A percentile compares a stretch with the other conserved stretches of the same genome.
These are phyloP conservation scores for Sciurus carolinensis DNA, from an alignment of 2,797 vertebrate species.

Conservation along the genomic window DNA sequence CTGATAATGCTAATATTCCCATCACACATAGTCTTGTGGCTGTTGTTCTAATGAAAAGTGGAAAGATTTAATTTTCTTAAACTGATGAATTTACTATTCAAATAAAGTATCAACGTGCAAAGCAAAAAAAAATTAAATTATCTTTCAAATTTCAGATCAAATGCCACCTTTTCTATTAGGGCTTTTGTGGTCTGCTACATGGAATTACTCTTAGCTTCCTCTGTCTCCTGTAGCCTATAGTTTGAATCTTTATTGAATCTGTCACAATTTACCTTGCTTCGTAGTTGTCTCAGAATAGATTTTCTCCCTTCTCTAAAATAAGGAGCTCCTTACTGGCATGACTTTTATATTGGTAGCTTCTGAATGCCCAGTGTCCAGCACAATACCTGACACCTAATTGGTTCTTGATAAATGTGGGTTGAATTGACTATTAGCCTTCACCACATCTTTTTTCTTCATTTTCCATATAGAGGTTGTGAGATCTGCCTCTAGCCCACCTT, in stretches of 20 bases:
- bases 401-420: not conserved
- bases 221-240: not conserved
- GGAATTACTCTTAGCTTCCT: not conserved
- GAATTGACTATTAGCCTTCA: not conserved
- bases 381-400: not conserved
- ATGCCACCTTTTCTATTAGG: not conserved
- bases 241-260: not conserved
- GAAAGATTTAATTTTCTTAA: conserved; percentile 40
- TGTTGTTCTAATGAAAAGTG: conserved; percentile 9
- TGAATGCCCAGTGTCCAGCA: not conserved
- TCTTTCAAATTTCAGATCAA: conserved; percentile 53
- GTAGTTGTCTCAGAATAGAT: conserved; percentile 31
- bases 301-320: conserved; percentile 7
- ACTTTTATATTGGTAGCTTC: not conserved
- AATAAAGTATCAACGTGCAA: conserved; percentile 30
- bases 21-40: not conserved
- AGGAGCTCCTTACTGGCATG: not conserved
- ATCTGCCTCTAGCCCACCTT: not conserved
- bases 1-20: not conserved
- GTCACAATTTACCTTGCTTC: not conserved
- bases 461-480: not conserved
- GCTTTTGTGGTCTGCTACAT: not conserved
- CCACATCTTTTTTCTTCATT: conserved; percentile 10
- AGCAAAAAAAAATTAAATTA: conserved; percentile 23
- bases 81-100: conserved; percentile 35